These are phyloP conservation scores for Notarius lentiginosus DNA, from an alignment of 2,113 vertebrate genomes.

Conservation along the genomic window DNA sequence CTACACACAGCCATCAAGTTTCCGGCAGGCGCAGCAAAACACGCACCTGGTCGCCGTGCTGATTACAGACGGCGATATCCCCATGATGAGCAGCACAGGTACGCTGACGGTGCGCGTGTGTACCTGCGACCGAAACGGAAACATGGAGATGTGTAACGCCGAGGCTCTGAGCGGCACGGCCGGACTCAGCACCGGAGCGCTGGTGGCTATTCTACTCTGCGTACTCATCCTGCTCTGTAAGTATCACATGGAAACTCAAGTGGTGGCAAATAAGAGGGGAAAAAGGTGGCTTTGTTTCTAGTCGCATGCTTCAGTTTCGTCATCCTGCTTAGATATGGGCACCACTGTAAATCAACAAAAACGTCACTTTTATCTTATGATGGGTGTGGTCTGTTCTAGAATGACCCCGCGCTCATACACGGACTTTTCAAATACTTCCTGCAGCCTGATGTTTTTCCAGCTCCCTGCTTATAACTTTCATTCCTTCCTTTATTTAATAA, in stretches of 20 bases:
- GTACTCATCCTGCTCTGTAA: slow-evolving; percentile 91
- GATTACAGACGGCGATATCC: slow-evolving; percentile 86
- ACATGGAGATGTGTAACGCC: slow-evolving; percentile 86
- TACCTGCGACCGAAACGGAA: slow-evolving; percentile 85
- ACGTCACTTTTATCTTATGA: not conserved
- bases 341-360: not conserved
- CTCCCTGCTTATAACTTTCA: not conserved
- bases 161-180: slow-evolving; percentile 86
- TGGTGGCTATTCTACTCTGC: slow-evolving; percentile 92
- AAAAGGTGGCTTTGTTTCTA: not conserved
- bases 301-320: not conserved
- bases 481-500: no score
- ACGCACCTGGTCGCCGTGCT: slow-evolving; percentile 85
- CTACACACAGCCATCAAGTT: slow-evolving; percentile 81
- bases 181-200: slow-evolving; percentile 89
- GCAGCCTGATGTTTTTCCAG: not conserved
- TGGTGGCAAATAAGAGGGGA: not conserved
- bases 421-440: no score
- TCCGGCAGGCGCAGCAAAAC: slow-evolving; percentile 83
- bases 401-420: not conserved
- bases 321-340: not conserved
- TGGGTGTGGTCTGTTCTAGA: not conserved
- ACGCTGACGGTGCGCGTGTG: slow-evolving; percentile 91
- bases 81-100: slow-evolving; percentile 91
- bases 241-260: slow-evolving; percentile 36